Conservation (phyloP, 1,140 invertebrate species). For the Pseudoatta argentina region DNA sequence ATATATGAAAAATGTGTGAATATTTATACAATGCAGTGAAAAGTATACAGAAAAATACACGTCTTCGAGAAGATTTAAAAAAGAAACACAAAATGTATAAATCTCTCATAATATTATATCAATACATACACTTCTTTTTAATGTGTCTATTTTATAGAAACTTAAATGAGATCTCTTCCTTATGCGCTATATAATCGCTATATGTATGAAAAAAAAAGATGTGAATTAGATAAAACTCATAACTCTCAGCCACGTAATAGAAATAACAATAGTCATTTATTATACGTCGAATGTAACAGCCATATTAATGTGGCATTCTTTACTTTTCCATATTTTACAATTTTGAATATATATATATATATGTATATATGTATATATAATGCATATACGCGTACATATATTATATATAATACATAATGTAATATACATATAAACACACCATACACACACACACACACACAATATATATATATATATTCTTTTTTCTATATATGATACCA, state of each 20-base stretch:
- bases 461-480: background rate
- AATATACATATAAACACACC: background rate
- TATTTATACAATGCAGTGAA: background rate
- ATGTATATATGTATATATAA: background rate
- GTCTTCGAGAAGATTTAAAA: background rate
- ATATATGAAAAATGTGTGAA: background rate
- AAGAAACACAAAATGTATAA: background rate
- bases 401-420: background rate
- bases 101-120: background rate
- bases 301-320: conserved; percentile 37
- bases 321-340: conserved; percentile 29
- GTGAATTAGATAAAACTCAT: conserved; percentile 2
- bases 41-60: background rate
- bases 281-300: conserved; percentile 43
- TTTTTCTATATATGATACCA: conserved; percentile 30
- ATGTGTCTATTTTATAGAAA: background rate
- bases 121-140: background rate
- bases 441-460: background rate
- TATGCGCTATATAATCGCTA: background rate
- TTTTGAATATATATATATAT: conserved; percentile 38
- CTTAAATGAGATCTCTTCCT: conserved; percentile 17
- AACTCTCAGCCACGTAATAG: conserved; percentile 20
- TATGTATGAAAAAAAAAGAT: conserved; percentile 25
- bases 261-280: conserved; percentile 62
- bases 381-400: background rate